Evolutionary conservation across 2,797 vertebrate genomes (phyloP), one percentile per base, ranked within the genome.

Genomic region (Chrysocyon brachyurus): DNA sequence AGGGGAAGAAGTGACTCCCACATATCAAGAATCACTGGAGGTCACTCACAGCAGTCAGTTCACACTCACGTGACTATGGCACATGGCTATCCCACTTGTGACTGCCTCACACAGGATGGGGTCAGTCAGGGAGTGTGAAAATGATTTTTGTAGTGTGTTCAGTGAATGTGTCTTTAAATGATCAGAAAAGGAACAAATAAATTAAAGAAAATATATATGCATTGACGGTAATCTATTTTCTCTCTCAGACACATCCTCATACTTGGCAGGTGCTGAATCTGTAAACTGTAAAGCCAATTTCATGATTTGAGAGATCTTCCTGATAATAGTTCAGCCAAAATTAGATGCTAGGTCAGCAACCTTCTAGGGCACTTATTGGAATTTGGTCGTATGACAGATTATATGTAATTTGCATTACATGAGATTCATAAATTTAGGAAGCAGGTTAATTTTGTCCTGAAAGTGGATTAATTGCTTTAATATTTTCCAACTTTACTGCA

Each of bases 401-500:
- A 26, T 28, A 40, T 49, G 31, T 57, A 84, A 83, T 66, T 57
- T 57, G 52, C 77, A 59, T 84, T 77, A 56, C 3, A 49, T 22
- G 66, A 49, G 49, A 75, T 49, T 12, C 87, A 84, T 66, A 77
- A 46, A 90, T 66, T 84, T 57, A 59, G 52, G 54, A 90, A 94
- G 57, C 49, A 66, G 68, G 16, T 61, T 81, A 87, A 81, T 90
- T 66, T 66, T 94, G 79, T 75, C 70, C 33, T 90, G 16, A 64
- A 89, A 73, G 77, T 26, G 8, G 26, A 63, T 88, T 54, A 73
- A 83, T 89, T 66, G 33, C 11, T 83, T n/a, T 64, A 90, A 57
- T 90, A 90, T 75, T 89, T 64, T 36, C 16, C 31, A 84, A 31
- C 36, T 40, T 84, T 4, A 28, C 68, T 57, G 15, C 16, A 31